These are phyloP conservation scores for Choloepus didactylus DNA, from an alignment of 2,797 vertebrate species.

Conservation along the genomic window DNA sequence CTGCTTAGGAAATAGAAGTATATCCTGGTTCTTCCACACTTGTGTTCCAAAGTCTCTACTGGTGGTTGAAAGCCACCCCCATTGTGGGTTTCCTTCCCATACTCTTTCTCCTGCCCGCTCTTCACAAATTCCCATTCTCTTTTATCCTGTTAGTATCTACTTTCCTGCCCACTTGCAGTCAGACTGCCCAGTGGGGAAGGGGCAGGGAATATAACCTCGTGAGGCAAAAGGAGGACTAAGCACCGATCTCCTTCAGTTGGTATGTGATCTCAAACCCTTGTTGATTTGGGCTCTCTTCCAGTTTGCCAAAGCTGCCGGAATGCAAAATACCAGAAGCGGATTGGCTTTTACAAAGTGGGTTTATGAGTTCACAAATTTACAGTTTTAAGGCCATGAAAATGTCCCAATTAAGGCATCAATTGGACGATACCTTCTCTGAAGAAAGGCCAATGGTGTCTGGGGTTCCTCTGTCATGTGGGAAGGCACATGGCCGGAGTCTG, in stretches of 20 bases:
- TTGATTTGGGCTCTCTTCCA: neutral
- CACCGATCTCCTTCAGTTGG: neutral
- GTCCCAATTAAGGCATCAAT: no score
- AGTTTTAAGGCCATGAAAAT: no score
- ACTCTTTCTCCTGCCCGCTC: neutral
- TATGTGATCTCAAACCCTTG: neutral
- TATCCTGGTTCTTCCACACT: neutral
- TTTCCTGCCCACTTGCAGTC: neutral
- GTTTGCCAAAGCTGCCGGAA: no score
- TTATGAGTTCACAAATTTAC: no score
- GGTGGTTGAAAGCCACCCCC: neutral
- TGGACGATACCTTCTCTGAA: no score
- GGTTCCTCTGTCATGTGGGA: no score
- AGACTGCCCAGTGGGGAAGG: neutral
- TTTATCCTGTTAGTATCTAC: neutral
- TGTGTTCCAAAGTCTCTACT: neutral
- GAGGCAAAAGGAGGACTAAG: neutral
- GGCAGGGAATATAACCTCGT: neutral
- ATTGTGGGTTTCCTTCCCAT: neutral
- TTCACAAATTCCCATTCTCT: neutral
- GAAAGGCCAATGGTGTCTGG: no score
- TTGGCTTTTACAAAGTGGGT: no score
- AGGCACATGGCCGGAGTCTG: no score
- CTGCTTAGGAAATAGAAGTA: neutral
- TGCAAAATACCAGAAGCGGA: no score